These are phyloP conservation scores for Ormyrus pomaceus DNA, from an alignment of 2,888 invertebrate species.

Conservation along the genomic window DNA sequence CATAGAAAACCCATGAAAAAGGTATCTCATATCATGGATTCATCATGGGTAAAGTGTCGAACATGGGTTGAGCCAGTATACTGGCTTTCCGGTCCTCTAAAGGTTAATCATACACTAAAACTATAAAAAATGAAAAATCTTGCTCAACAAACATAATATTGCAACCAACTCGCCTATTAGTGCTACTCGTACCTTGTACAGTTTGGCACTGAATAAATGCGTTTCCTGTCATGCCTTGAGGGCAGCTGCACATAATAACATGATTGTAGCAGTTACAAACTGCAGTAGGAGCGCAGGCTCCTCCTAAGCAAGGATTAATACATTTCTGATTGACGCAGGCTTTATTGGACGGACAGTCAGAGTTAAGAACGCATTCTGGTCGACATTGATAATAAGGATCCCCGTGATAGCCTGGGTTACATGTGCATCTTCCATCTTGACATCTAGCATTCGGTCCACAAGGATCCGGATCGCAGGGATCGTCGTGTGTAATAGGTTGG, in stretches of 20 bases:
- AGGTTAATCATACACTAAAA: not conserved
- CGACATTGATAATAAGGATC: conserved; percentile 83
- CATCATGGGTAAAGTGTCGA: no score
- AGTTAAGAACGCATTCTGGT: conserved; percentile 84
- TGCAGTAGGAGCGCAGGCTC: conserved; percentile 81
- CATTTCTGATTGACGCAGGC: conserved; percentile 87
- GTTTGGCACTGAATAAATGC: conserved; percentile 82
- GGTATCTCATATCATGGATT: no score
- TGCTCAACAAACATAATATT: not conserved
- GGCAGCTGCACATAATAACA: conserved; percentile 83
- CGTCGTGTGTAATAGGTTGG: conserved; percentile 57
- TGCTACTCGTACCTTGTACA: conserved; percentile 66
- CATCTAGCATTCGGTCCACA: conserved; percentile 85
- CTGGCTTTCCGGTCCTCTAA: no score
- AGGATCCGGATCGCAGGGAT: conserved; percentile 86
- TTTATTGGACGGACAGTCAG: conserved; percentile 81
- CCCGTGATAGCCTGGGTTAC: conserved; percentile 77
- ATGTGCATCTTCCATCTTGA: conserved; percentile 77
- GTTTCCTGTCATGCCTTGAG: conserved; percentile 82
- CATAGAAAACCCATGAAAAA: no score
- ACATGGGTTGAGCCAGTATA: no score
- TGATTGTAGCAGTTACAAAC: conserved; percentile 79
- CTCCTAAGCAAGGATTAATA: conserved; percentile 84
- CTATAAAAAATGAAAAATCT: not conserved
- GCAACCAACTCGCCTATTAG: conserved; percentile 4